These are phyloP conservation scores for Andrena cerasifolii DNA, from an alignment of 1,140 invertebrate genomes.

Conservation along the genomic window DNA sequence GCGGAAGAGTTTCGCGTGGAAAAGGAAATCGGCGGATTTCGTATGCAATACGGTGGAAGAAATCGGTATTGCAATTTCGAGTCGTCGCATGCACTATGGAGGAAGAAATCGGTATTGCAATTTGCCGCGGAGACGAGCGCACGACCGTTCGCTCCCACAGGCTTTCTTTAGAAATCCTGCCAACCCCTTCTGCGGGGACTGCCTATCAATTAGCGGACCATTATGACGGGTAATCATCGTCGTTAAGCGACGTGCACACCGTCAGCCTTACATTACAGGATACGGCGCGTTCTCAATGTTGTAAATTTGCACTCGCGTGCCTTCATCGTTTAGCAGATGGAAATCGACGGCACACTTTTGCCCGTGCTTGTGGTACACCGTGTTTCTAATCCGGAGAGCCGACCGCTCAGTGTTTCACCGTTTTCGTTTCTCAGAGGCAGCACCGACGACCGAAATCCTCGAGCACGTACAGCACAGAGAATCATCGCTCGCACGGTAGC, in stretches of 20 bases:
- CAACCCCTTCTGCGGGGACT: conserved; percentile 48
- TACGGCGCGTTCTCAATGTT: conserved; percentile 1
- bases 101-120: conserved; percentile 57
- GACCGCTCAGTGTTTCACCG: neutral
- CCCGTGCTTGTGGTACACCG: too few relatives aligned
- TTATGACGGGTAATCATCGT: conserved; percentile 70
- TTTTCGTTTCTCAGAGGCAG: neutral
- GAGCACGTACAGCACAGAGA: too few relatives aligned
- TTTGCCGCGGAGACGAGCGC: conserved; percentile 33
- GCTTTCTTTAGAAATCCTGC: conserved; percentile 74
- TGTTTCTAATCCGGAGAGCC: neutral
- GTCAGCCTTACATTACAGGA: conserved; percentile 18
- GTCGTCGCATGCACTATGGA: conserved; percentile 27
- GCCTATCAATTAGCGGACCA: conserved; percentile 71
- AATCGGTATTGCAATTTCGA: conserved; percentile 55
- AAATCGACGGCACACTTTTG: conserved; percentile 41
- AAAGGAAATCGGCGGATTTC: conserved; percentile 36
- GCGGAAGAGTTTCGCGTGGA: conserved; percentile 11
- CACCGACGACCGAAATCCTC: too few relatives aligned
- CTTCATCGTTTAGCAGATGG: conserved; percentile 18
- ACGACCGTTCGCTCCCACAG: conserved; percentile 33
- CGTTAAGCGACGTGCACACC: conserved; percentile 48
- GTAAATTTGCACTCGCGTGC: conserved; percentile 13
- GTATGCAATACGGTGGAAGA: conserved; percentile 43
- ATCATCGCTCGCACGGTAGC: too few relatives aligned